Evolutionary conservation across 2,888 invertebrate genomes (phyloP), one percentile per base, ranked within the genome.

Genomic region (Drosophila putrida): DNA sequence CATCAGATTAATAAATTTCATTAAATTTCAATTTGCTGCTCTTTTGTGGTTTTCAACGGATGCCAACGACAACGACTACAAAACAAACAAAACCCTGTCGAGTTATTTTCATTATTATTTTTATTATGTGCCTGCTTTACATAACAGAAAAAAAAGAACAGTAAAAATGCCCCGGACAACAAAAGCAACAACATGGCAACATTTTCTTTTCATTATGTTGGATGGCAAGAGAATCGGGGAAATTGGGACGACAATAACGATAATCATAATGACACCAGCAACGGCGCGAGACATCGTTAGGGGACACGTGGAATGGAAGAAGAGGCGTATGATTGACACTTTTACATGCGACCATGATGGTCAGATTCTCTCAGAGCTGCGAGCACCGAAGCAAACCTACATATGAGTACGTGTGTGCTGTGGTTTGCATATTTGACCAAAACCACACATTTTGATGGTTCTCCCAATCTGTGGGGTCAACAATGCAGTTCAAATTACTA

Each of bases 1-100:
- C 62, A 58, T 35, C 43, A 79, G 67, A 73, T 71, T 68, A 82
- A 73, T 71, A 73, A 80, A 76, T 64, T 68, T 76, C 66, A 71
- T 72, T 58, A 66, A 69, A 76, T 76, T 67, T 71, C 58, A 80
- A 75, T 78, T 70, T 78, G 31, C 44, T 55, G 59, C 49, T 46
- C 67, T 75, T 78, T 78, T 75, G 82, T 70, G 71, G 63, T 47
- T 71, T 55, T 51, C 31, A 43, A 35, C 51, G 44, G 15, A 50
- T 46, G 60, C 31, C 51, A 49, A 35, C 35, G 13, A 38, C 54
- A 46, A 54, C 53, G 39, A 54, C 53, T 39, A 33, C 44, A 15
- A 41, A 50, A 51, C 8, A 41, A 47, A 47, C 6, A 46, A 44
- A 35, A 53, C 44, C 11, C 36, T 69, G 57, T 44, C 20, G 27